These are phyloP conservation scores for Sebastes taczanowskii DNA, from an alignment of 2,797 vertebrate genomes.

Conservation along the genomic window DNA sequence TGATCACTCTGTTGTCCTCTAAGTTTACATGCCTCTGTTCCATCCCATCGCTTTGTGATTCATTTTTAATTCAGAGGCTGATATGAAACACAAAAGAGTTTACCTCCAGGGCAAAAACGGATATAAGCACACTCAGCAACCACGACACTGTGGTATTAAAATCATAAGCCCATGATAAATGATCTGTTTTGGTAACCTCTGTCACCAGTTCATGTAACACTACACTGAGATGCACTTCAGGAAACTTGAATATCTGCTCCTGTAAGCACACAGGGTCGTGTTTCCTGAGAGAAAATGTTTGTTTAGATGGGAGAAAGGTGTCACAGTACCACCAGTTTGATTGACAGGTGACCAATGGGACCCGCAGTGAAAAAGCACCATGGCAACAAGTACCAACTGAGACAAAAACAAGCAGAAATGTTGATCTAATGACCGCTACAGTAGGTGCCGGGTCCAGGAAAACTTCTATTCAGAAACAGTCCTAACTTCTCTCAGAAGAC, in stretches of 20 bases:
- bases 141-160: background rate
- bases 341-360: constrained; percentile 2
- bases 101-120: constrained; percentile 6
- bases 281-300: background rate
- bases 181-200: background rate
- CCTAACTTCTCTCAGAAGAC: background rate
- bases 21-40: constrained; percentile 6
- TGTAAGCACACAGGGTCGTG: background rate
- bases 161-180: background rate
- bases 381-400: background rate
- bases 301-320: constrained; percentile 6
- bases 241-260: background rate
- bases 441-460: background rate
- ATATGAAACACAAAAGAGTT: constrained; percentile 11
- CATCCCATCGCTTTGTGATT: background rate
- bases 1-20: background rate
- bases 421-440: no score
- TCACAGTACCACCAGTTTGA: background rate
- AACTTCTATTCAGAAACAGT: background rate
- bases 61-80: constrained; percentile 16
- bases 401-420: background rate
- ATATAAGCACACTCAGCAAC: background rate
- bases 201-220: background rate
- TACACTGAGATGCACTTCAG: constrained; percentile 5
- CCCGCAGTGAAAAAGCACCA: background rate